These are phyloP conservation scores for Xiphophorus maculatus DNA, from an alignment of 2,113 vertebrate genomes.

Conservation along the genomic window DNA sequence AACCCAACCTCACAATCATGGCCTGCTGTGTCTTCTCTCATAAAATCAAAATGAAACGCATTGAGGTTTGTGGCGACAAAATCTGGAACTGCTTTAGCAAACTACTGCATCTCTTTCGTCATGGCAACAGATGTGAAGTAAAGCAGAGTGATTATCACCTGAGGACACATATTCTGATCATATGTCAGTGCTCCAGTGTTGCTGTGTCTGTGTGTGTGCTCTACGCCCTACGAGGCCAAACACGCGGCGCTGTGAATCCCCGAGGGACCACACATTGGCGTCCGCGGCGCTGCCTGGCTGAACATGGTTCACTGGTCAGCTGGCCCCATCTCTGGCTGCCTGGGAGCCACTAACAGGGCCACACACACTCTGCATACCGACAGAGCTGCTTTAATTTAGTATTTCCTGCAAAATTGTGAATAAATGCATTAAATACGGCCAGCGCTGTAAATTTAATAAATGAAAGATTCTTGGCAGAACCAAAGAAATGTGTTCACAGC, in stretches of 20 bases:
- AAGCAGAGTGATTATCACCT: too few species aligned
- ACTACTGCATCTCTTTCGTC: too few species aligned
- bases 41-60: too few species aligned
- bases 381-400: neutral
- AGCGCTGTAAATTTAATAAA: neutral
- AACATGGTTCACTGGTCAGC: slow-evolving; percentile 6
- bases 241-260: slow-evolving; percentile 28
- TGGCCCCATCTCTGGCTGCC: slow-evolving; percentile 7
- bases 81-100: too few species aligned
- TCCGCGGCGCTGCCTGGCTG: neutral
- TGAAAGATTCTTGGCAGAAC: neutral
- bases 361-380: slow-evolving; percentile 22
- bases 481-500: neutral
- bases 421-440: neutral
- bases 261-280: slow-evolving; percentile 6
- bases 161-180: too few species aligned
- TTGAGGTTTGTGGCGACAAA: too few species aligned
- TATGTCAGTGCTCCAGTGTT: too few species aligned
- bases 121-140: too few species aligned
- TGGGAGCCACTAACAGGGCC: slow-evolving; percentile 16
- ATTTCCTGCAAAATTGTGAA: too few species aligned
- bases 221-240: slow-evolving; percentile 46
- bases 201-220: neutral
- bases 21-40: too few species aligned
- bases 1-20: too few species aligned